Evolutionary conservation across 2,797 vertebrate species (phyloP).

Genomic region (Pangasius sanitwongsei): DNA sequence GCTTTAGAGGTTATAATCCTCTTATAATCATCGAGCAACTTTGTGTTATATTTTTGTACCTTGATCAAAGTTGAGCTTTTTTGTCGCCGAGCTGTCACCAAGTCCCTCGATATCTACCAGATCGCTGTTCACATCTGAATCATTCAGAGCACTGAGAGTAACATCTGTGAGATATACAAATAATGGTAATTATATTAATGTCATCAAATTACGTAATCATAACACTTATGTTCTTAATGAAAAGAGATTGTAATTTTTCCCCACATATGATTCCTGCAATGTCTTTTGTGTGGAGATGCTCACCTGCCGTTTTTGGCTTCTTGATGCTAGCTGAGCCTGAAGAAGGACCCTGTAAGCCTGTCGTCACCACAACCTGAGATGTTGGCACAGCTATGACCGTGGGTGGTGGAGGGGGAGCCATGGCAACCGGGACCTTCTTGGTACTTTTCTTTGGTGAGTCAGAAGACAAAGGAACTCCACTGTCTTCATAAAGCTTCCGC

Average conservation of each 20-base stretch:
- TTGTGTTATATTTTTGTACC: conserved; percentile 65
- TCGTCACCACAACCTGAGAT: conserved; percentile 60
- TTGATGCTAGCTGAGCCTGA: conserved; percentile 70
- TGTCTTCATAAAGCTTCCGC: conserved; percentile 85
- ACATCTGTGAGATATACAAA: conserved; percentile 72
- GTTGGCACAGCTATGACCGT: conserved; percentile 63
- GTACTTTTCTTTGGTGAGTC: conserved; percentile 79
- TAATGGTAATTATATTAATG: neutral
- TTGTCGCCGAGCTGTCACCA: conserved; percentile 78
- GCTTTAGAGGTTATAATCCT: neutral
- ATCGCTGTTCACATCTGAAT: conserved; percentile 86
- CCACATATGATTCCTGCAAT: neutral
- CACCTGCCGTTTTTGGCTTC: conserved; percentile 85
- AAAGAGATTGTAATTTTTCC: neutral
- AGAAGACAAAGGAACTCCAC: conserved; percentile 68
- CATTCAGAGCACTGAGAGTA: conserved; percentile 87
- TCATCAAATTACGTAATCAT: neutral
- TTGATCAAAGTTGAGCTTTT: conserved; percentile 91
- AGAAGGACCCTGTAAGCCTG: conserved; percentile 62
- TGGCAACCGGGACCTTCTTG: conserved; percentile 72
- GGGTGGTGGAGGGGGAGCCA: conserved; percentile 61
- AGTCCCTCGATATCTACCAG: conserved; percentile 87
- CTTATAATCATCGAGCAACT: neutral
- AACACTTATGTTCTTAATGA: neutral
- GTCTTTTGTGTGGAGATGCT: conserved; percentile 27